Conservation (phyloP, 2,888 invertebrate species). For the Anoncus sp. region DNA sequence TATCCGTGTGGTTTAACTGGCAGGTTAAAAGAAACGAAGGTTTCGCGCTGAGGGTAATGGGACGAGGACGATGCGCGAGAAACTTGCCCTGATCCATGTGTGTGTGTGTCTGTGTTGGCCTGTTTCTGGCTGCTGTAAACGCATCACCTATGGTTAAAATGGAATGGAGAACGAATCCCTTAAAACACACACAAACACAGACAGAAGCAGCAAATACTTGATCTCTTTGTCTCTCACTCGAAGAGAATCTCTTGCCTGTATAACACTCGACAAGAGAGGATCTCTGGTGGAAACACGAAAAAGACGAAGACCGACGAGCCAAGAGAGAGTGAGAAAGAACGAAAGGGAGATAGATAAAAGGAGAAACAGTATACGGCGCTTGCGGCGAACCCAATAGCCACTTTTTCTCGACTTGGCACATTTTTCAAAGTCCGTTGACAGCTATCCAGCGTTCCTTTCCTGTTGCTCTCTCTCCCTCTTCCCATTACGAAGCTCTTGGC, state of each 20-base stretch:
- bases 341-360: slow-evolving; percentile 28
- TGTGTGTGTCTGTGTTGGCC: slow-evolving; percentile 34
- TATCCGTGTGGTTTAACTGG: slow-evolving; percentile 77
- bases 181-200: neutral
- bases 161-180: slow-evolving; percentile 3
- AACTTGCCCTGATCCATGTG: no score
- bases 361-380: slow-evolving; percentile 71
- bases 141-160: neutral
- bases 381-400: slow-evolving; percentile 73
- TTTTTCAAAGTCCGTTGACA: slow-evolving; percentile 80
- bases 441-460: slow-evolving; percentile 71
- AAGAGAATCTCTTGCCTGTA: slow-evolving; percentile 2
- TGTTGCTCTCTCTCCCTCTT: slow-evolving; percentile 42
- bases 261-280: slow-evolving; percentile 5
- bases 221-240: slow-evolving; percentile 46
- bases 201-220: slow-evolving; percentile 15
- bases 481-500: slow-evolving; percentile 23
- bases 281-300: slow-evolving; percentile 6
- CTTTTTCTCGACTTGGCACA: slow-evolving; percentile 80
- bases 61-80: slow-evolving; percentile 61
- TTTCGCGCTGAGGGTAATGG: slow-evolving; percentile 74
- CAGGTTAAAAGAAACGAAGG: slow-evolving; percentile 76
- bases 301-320: neutral
- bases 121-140: neutral
- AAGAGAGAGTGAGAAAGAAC: slow-evolving; percentile 11